phyloP scores from a whole-genome alignment of 2,888 invertebrate species.

The Tyria jacobaeae region DNA sequence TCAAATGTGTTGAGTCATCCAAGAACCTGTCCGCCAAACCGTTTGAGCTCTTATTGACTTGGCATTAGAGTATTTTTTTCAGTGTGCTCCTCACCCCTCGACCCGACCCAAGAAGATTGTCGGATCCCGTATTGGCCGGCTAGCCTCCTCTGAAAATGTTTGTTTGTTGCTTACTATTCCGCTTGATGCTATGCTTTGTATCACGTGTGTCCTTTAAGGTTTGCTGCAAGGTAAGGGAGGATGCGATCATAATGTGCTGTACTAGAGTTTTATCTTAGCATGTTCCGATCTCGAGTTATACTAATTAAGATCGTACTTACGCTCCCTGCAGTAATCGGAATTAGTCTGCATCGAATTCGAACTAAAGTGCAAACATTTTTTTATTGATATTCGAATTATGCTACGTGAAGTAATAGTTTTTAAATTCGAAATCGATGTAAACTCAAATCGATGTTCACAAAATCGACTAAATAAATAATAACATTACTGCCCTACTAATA shows the following conservation, averaged over 20 bases:
- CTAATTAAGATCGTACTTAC: slow-evolving; percentile 33
- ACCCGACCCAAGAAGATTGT: slow-evolving; percentile 85
- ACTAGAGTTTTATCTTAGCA: slow-evolving; percentile 56
- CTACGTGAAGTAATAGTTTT: not conserved
- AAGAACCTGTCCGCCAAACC: slow-evolving; percentile 75
- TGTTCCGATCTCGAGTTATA: slow-evolving; percentile 45
- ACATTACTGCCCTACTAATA: slow-evolving; percentile 8
- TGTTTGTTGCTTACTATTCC: slow-evolving; percentile 74
- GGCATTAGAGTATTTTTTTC: slow-evolving; percentile 87
- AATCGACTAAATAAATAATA: slow-evolving; percentile 22
- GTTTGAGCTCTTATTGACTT: slow-evolving; percentile 82
- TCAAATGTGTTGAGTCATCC: slow-evolving; percentile 47
- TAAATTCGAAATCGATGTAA: slow-evolving; percentile 37
- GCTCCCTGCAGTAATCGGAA: slow-evolving; percentile 7
- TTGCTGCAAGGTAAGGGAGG: slow-evolving; percentile 55
- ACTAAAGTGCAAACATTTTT: not conserved
- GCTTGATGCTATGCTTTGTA: slow-evolving; percentile 81
- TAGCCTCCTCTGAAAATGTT: slow-evolving; percentile 86
- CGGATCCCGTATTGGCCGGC: slow-evolving; percentile 82
- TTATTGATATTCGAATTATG: not conserved
- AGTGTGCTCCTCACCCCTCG: slow-evolving; percentile 87
- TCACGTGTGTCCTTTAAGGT: slow-evolving; percentile 50
- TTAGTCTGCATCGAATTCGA: slow-evolving; percentile 37
- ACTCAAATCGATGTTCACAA: slow-evolving; percentile 23
- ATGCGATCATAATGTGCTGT: slow-evolving; percentile 59